Conservation (phyloP, 2,113 vertebrate species). For the Amblyopsis rosae region DNA sequence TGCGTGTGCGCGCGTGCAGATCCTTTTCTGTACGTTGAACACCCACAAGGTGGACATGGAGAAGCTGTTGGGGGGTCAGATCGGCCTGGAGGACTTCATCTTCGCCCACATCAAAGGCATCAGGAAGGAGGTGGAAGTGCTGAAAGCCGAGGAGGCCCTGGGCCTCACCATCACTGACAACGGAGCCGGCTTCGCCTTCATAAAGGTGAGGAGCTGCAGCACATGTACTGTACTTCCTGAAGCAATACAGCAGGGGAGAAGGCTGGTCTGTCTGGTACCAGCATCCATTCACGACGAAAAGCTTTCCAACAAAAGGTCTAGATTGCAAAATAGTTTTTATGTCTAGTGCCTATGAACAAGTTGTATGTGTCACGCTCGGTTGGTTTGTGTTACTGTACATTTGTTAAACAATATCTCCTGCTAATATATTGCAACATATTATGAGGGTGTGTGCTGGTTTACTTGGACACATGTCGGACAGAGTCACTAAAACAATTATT, state of each 20-base stretch:
- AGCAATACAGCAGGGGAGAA: too few relatives aligned
- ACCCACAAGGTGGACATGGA: conserved; percentile 96
- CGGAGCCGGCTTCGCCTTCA: conserved; percentile 88
- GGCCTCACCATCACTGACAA: conserved; percentile 98
- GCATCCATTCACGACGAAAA: too few relatives aligned
- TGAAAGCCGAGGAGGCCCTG: conserved; percentile 88
- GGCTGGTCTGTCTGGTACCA: too few relatives aligned
- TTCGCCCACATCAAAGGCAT: conserved; percentile 92
- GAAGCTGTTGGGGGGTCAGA: conserved; percentile 89
- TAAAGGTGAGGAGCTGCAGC: conserved; percentile 82
- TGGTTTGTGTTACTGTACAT: too few relatives aligned
- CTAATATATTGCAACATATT: neutral
- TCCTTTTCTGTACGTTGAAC: conserved; percentile 95
- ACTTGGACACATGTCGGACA: neutral
- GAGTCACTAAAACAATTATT: neutral
- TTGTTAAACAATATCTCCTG: neutral
- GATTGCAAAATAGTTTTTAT: too few relatives aligned
- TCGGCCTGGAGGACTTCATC: conserved; percentile 96
- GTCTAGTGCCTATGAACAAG: too few relatives aligned
- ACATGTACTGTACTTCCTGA: neutral
- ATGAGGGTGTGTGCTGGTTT: neutral
- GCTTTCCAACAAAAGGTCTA: too few relatives aligned
- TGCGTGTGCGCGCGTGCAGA: conserved; percentile 73
- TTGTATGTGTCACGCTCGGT: too few relatives aligned
- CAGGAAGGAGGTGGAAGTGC: conserved; percentile 88